phyloP scores from a whole-genome alignment of 1,140 invertebrate genomes.

The Charaxes varanes region DNA sequence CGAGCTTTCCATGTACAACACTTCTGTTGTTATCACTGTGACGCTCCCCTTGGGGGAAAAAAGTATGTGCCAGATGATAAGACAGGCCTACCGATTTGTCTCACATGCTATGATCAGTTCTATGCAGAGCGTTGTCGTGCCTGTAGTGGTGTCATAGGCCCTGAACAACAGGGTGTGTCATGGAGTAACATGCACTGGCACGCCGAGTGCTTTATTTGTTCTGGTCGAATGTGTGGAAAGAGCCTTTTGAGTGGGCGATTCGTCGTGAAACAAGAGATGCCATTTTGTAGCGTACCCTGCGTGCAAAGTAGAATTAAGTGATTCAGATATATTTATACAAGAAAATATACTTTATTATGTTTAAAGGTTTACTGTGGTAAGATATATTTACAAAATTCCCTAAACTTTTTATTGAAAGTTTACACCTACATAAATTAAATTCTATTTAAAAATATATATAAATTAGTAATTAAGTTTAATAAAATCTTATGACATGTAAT shows the following conservation, averaged over 20 bases:
- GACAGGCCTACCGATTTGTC: constrained; percentile 84
- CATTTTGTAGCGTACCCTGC: constrained; percentile 79
- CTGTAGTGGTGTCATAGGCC: constrained; percentile 82
- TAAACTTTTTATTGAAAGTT: not conserved
- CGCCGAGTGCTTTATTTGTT: constrained; percentile 83
- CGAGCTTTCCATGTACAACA: constrained; percentile 90
- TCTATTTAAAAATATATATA: too few species aligned
- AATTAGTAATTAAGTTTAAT: too few species aligned
- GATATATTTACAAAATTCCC: constrained; percentile 4
- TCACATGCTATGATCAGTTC: constrained; percentile 85
- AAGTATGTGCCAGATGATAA: constrained; percentile 86
- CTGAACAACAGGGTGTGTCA: constrained; percentile 84
- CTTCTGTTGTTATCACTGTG: constrained; percentile 91
- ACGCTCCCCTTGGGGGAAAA: constrained; percentile 84
- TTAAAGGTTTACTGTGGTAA: constrained; percentile 3
- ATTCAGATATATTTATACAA: constrained; percentile 9
- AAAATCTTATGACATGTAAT: too few species aligned
- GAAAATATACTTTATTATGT: constrained; percentile 10
- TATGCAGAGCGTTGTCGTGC: constrained; percentile 84
- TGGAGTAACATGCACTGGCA: constrained; percentile 87
- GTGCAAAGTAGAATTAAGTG: constrained; percentile 70
- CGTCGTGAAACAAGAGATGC: constrained; percentile 80
- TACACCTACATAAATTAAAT: too few species aligned
- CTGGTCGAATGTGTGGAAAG: constrained; percentile 82
- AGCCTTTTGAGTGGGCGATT: constrained; percentile 80